Evolutionary conservation across 2,113 vertebrate genomes (phyloP), one percentile per base, ranked within the genome.

Genomic region (Oryzias melastigma): DNA sequence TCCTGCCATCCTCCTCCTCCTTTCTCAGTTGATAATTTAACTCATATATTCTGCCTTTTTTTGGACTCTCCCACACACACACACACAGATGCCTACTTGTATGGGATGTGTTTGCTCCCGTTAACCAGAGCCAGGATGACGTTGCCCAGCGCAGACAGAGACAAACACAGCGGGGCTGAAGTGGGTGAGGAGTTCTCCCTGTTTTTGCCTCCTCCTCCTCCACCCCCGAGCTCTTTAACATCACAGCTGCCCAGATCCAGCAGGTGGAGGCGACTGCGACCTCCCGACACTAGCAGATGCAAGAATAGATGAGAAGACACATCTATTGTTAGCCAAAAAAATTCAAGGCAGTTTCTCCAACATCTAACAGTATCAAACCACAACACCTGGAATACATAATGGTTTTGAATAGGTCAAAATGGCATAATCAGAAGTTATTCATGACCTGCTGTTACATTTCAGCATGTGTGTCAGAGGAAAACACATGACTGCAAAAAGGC

Each of bases 91-190:
- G 2, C 93, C 89, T 94, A 98, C 97, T 98, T 98, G 93, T 96
- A 98, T 0, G 97, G 97, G 83, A 99, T 96, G 87, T 99, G 97
- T 64, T 99, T 99, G 92, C 96, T 96, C 68, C 97, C 97, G 0
- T 99, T 98, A 91, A 99, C 97, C n/a, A 99, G 92, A 48, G 97
- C 95, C 0, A 99, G 93, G 87, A 99, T 99, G 85, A 99, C 97
- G 4, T 99, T 99, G 50, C 97, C 97, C 58, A 99, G 92, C 3
- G 97, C 96, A 0, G 97, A 97, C 63, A 99, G 85, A 0, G 97
- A 98, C 19, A 98, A 94, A 54, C 96, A 98, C 57, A 95, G 91
- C 19, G 94, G 92, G 0, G 95, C 85, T 7, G 93, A 89, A 59
- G 93, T 91, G 60, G 76, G 71, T 43, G 68, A 68, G 42, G 83